Conservation (phyloP, 1,140 invertebrate genomes). For the Potamilus streckersoni region DNA sequence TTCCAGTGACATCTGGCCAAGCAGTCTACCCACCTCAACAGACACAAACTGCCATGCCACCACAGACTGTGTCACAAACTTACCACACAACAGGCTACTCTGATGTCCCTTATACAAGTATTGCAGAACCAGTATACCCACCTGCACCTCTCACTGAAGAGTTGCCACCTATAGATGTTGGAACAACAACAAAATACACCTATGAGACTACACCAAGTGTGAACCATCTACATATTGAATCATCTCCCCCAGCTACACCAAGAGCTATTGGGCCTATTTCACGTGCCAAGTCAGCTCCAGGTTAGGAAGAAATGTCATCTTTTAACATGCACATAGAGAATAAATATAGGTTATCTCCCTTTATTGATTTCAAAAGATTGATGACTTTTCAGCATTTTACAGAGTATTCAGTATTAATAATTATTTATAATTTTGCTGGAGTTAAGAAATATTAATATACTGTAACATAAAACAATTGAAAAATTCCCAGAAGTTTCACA, state of each 20-base stretch:
- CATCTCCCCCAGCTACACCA: constrained; percentile 42
- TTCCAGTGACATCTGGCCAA: too few relatives aligned
- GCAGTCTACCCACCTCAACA: too few relatives aligned
- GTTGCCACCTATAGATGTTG: too few relatives aligned
- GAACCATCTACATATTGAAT: constrained; percentile 50
- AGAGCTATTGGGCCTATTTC: constrained; percentile 37
- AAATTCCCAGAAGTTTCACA: too few relatives aligned
- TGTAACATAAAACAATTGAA: neutral
- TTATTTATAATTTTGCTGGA: neutral
- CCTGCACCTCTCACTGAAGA: too few relatives aligned
- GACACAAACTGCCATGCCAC: too few relatives aligned
- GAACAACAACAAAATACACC: constrained; percentile 36
- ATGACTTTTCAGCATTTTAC: neutral
- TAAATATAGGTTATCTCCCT: neutral
- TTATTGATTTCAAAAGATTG: too few relatives aligned
- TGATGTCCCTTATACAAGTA: too few relatives aligned
- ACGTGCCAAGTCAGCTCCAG: constrained; percentile 57
- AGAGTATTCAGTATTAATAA: neutral
- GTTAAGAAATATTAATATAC: neutral
- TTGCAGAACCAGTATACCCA: too few relatives aligned
- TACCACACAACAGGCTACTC: too few relatives aligned
- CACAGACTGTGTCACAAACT: too few relatives aligned
- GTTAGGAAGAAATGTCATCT: constrained; percentile 20
- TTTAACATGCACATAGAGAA: neutral
- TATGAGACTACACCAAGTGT: constrained; percentile 52